These are phyloP conservation scores for Euura saliciscinereae DNA, from an alignment of 1,140 invertebrate species.

Conservation along the genomic window DNA sequence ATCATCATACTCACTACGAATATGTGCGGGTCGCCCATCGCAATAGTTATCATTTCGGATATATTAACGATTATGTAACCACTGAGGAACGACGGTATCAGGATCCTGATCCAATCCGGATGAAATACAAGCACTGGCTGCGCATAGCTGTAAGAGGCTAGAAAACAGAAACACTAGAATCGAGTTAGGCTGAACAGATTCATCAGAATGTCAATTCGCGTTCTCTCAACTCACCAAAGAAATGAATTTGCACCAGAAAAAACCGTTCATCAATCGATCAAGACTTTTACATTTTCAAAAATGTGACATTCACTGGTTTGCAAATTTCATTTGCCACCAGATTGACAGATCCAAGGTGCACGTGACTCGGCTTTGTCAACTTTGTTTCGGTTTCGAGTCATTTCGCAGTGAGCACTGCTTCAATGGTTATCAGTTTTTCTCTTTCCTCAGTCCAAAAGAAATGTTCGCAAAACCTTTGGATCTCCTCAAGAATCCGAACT, in stretches of 20 bases:
- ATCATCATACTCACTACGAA: constrained; percentile 29
- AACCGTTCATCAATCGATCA: background rate
- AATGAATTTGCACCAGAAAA: background rate
- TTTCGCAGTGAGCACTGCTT: background rate
- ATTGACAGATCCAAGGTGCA: background rate
- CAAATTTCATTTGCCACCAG: background rate
- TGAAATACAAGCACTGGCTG: background rate
- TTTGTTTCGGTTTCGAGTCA: constrained; percentile 1
- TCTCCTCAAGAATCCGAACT: background rate
- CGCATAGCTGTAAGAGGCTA: background rate
- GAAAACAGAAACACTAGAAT: background rate
- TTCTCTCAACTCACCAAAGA: background rate
- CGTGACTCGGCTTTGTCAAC: background rate
- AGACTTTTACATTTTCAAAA: background rate
- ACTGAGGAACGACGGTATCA: constrained; percentile 35
- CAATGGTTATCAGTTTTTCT: too few species aligned
- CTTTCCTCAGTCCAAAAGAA: background rate
- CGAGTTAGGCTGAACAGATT: background rate
- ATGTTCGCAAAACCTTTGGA: background rate
- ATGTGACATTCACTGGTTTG: background rate
- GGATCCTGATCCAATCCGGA: constrained; percentile 15
- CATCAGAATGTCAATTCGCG: background rate
- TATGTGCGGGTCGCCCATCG: constrained; percentile 12
- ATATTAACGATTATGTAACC: constrained; percentile 39
- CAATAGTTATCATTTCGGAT: constrained; percentile 2